These are phyloP conservation scores for Myoxocephalus aenaeus DNA, from an alignment of 2,797 vertebrate genomes.

Conservation along the genomic window DNA sequence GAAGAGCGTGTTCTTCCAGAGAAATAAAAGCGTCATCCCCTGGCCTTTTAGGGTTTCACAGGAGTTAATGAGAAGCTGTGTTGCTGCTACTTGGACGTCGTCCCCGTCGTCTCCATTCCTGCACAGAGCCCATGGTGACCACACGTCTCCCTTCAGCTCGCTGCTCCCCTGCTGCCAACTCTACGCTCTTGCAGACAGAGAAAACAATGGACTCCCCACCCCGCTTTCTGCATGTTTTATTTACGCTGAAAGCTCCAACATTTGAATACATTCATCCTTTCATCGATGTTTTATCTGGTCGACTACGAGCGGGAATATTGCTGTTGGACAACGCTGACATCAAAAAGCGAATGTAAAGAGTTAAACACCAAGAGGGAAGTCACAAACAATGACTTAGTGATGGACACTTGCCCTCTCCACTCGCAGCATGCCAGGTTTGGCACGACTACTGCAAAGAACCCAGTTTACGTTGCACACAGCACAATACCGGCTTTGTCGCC, in stretches of 20 bases:
- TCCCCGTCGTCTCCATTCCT: constrained; percentile 69
- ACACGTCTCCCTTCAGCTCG: constrained; percentile 62
- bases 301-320: neutral
- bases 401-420: constrained; percentile 62
- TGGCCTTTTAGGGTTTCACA: constrained; percentile 24
- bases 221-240: constrained; percentile 30
- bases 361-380: constrained; percentile 52
- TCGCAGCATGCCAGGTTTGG: constrained; percentile 64
- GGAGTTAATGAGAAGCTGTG: constrained; percentile 58
- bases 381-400: constrained; percentile 68
- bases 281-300: neutral
- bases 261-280: constrained; percentile 10
- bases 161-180: constrained; percentile 50
- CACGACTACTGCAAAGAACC: constrained; percentile 60
- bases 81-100: constrained; percentile 57
- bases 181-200: constrained; percentile 60
- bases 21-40: constrained; percentile 22
- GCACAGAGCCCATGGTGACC: constrained; percentile 77
- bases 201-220: constrained; percentile 51
- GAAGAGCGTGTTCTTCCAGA: constrained; percentile 6
- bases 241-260: constrained; percentile 16
- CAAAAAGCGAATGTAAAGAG: constrained; percentile 29
- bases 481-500: constrained; percentile 74
- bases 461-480: constrained; percentile 54
- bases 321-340: constrained; percentile 5